Evolutionary conservation across 2,888 invertebrate genomes (phyloP).

Genomic region (Anorthoa munda): DNA sequence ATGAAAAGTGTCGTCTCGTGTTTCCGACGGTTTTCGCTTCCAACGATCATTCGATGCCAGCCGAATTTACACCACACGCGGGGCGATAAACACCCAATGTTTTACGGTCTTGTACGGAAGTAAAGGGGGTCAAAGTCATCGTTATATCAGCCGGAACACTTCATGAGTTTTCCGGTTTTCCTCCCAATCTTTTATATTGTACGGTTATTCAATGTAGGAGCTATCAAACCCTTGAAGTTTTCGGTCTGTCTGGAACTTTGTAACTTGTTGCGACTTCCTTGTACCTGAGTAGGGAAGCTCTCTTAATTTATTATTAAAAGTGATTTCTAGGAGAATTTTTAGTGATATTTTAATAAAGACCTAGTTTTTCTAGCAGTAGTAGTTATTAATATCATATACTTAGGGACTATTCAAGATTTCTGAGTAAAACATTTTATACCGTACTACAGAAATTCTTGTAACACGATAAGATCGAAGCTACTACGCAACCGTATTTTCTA

Average conservation of each 20-base stretch:
- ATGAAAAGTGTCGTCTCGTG: slow-evolving; percentile 21
- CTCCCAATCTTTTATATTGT: slow-evolving; percentile 25
- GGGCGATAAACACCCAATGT: slow-evolving; percentile 49
- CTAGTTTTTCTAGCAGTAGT: too few relatives aligned
- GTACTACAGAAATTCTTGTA: not conserved
- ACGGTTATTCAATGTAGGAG: slow-evolving; percentile 27
- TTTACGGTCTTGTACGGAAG: slow-evolving; percentile 50
- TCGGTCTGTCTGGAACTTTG: slow-evolving; percentile 14
- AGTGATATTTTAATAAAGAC: not conserved
- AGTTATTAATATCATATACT: not conserved
- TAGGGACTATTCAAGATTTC: not conserved
- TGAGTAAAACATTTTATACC: not conserved
- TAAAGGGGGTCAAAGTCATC: slow-evolving; percentile 58
- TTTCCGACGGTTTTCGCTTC: slow-evolving; percentile 21
- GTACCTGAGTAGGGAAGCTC: not conserved
- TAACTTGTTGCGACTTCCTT: slow-evolving; percentile 17
- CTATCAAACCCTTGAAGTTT: slow-evolving; percentile 33
- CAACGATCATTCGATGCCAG: slow-evolving; percentile 23
- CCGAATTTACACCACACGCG: slow-evolving; percentile 40
- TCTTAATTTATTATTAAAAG: slow-evolving; percentile 27
- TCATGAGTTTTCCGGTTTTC: slow-evolving; percentile 42
- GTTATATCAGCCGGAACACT: slow-evolving; percentile 59
- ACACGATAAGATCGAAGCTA: not conserved
- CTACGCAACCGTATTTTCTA: not conserved
- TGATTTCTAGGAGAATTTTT: not conserved